Evolutionary conservation across 2,888 invertebrate genomes (phyloP), one percentile per base, ranked within the genome.

Genomic region (Epistrophella euchroma): DNA sequence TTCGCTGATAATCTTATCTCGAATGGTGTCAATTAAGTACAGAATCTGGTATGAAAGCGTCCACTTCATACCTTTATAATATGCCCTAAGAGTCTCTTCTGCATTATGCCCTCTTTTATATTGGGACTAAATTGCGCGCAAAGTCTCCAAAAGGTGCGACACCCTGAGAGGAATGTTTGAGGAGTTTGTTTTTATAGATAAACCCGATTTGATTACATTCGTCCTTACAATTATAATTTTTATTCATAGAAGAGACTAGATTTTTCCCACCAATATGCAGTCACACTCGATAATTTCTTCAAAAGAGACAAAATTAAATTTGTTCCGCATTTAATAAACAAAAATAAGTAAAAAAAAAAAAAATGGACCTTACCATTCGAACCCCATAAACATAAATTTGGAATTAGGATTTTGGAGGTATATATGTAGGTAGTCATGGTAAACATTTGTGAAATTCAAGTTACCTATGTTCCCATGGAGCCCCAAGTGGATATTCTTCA

Each of bases 21-120:
- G 87, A 88, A 88, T 83, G 88, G 82, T 88, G 88, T 88, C 88
- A 88, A 88, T 88, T 88, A 88, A 88, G 82, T 88, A 79, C 86
- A 88, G 87, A 88, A 88, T 87, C 88, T 88, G 74, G 82, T 88
- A 88, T 85, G 84, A 87, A 88, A 88, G 83, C 87, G 83, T 87
- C 88, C 88, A 88, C 88, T 87, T 88, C 50, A 68, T 68, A 68
- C 52, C 52, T 52, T n/a, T 68, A 52, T 37, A 50, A 37, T 86
- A 45, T 81, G 82, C 74, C 83, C 84, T 74, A 82, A 85, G 83
- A 74, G 77, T 72, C 37, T 66, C 15, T 40, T 35, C 17, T 64
- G 55, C 32, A 22, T 47, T 72, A 52, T 73, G 52, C 37, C 19
- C 32, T 60, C 68, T 62, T 55, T 50, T 66, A 68, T 58, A 32